These are phyloP conservation scores for Albula glossodonta DNA, from an alignment of 2,113 vertebrate species.

Conservation along the genomic window DNA sequence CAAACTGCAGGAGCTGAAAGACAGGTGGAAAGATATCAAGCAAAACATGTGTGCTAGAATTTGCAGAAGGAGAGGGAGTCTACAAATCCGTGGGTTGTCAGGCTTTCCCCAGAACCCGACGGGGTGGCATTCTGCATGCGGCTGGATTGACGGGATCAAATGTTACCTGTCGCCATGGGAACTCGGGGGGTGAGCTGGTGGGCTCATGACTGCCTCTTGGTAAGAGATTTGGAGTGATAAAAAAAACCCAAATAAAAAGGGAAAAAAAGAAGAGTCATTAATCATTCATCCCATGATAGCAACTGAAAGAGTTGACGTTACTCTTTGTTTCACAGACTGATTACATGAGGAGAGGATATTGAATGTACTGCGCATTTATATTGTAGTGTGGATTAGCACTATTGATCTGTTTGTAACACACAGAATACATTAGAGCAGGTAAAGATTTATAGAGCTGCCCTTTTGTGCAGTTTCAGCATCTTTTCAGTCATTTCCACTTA, in stretches of 20 bases:
- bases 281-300: slow-evolving; percentile 29
- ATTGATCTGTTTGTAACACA: slow-evolving; percentile 17
- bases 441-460: background rate
- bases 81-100: slow-evolving; percentile 25
- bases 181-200: slow-evolving; percentile 57
- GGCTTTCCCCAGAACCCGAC: slow-evolving; percentile 11
- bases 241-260: slow-evolving; percentile 7
- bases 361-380: background rate
- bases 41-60: background rate
- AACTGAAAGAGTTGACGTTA: slow-evolving; percentile 11
- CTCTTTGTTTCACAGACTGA: background rate
- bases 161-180: slow-evolving; percentile 72
- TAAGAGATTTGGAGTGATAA: slow-evolving; percentile 24
- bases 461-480: background rate
- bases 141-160: slow-evolving; percentile 17
- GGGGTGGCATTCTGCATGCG: slow-evolving; percentile 29
- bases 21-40: background rate
- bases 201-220: slow-evolving; percentile 67
- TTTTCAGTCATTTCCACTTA: background rate
- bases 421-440: background rate
- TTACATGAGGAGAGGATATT: background rate
- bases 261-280: slow-evolving; percentile 32
- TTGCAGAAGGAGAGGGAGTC: background rate
- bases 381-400: background rate
- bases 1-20: slow-evolving; percentile 13